Evolutionary conservation across 1,140 invertebrate genomes (phyloP), one percentile per base, ranked within the genome.

Genomic region (Diachasma alloeum): DNA sequence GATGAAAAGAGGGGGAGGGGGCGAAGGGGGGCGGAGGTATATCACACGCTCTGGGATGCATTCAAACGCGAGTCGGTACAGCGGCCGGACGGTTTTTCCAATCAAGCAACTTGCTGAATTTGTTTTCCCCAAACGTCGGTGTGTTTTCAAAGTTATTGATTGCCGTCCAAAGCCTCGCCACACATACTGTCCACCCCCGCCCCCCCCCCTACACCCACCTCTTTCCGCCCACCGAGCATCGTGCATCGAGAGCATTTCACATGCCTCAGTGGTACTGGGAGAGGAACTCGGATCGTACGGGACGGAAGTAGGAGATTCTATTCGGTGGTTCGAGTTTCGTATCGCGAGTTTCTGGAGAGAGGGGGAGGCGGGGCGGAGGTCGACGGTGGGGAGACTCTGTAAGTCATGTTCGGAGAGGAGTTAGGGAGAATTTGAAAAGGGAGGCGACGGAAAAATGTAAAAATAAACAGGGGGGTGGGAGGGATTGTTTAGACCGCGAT

Each of bases 21-120:
- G 13, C 37, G 31, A 11, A 46, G 48, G 67, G 67, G 46, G 78
- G 22, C 19, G 26, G 53, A 31, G 15, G 74, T 42, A 37, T 59
- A 53, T 73, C 70, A 78, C 72, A 73, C 63, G 53, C 42, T 37
- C 63, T 66, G 56, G 26, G 48, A 59, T 68, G 80, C 81, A 82
- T 83, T 83, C 76, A 81, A 83, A 83, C 70, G 71, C 73, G 68
- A 63, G 75, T 22, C 68, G 24, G 48, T 76, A 74, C 78, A 75
- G 46, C 77, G 53, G 36, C 76, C 75, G 72, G 42, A 68, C 74
- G 79, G 77, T 87, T 88, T 88, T 89, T 89, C 87, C 88, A 89
- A 89, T 89, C 87, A 89, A 89, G 86, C 87, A 86, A 88, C 87
- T 88, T 87, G 87, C 88, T 89, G 87, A 89, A 88, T 89, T 89